phyloP scores from a whole-genome alignment of 2,113 vertebrate species.

The Gobio gobio region DNA sequence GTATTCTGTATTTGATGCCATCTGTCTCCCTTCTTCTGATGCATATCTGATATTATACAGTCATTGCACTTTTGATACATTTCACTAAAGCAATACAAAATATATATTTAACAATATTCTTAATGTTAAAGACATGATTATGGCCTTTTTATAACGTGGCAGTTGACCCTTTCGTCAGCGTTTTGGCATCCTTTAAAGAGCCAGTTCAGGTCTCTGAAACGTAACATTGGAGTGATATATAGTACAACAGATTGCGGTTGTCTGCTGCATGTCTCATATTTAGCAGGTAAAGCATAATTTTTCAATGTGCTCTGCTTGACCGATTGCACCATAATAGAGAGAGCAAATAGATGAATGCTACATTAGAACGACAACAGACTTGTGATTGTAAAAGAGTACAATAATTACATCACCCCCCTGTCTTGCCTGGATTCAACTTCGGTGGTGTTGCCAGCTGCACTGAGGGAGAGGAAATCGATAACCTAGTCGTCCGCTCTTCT shows the following conservation, averaged over 20 bases:
- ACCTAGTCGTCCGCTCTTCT: conserved; percentile 61
- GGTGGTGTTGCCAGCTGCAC: conserved; percentile 33
- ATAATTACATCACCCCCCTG: conserved; percentile 58
- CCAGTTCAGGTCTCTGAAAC: background rate
- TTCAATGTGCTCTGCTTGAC: conserved; percentile 1
- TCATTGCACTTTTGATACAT: too few species aligned
- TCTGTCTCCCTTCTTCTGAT: too few species aligned
- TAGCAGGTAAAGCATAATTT: background rate
- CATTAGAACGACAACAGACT: background rate
- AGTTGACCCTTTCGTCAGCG: too few species aligned
- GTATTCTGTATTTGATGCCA: too few species aligned
- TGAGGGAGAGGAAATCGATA: conserved; percentile 68
- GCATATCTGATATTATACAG: too few species aligned
- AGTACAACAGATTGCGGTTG: background rate
- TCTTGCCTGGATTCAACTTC: conserved; percentile 52
- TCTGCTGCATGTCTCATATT: background rate
- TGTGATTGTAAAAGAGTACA: conserved; percentile 58
- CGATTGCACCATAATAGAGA: background rate
- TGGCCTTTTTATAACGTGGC: too few species aligned
- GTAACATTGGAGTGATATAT: background rate
- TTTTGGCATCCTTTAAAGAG: background rate
- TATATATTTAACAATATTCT: too few species aligned
- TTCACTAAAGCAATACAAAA: too few species aligned
- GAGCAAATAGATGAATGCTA: background rate
- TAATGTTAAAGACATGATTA: too few species aligned